These are phyloP conservation scores for Ammodytes marinus DNA, from an alignment of 2,113 vertebrate genomes.

Conservation along the genomic window DNA sequence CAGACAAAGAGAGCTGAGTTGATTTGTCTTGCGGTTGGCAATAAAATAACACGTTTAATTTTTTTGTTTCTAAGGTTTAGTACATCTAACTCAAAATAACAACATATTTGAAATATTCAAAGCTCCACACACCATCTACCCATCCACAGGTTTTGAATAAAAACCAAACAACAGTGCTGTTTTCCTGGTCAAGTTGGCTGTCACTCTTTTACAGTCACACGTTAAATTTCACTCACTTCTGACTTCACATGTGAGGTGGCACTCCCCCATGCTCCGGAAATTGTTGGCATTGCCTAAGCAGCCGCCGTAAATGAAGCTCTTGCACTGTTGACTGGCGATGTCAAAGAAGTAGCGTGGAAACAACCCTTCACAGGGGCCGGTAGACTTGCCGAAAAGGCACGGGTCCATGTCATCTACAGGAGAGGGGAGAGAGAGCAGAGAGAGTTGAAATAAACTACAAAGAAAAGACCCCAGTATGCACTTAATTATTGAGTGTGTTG, in stretches of 20 bases:
- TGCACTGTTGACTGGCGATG: conserved; percentile 82
- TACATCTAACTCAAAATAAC: not conserved
- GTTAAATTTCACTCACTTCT: conserved; percentile 77
- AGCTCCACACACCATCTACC: not conserved
- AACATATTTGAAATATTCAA: not conserved
- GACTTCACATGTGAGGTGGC: conserved; percentile 84
- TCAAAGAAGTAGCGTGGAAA: conserved; percentile 90
- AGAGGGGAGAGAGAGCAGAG: conserved; percentile 5
- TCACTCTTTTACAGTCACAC: not conserved
- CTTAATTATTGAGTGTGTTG: not conserved
- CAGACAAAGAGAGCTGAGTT: not conserved
- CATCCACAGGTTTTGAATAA: not conserved
- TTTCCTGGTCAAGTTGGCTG: not conserved
- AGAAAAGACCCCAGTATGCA: not conserved
- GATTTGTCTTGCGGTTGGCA: not conserved
- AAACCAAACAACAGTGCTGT: not conserved
- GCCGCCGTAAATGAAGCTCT: conserved; percentile 91
- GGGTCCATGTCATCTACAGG: conserved; percentile 87
- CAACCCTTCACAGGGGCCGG: conserved; percentile 90
- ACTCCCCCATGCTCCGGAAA: conserved; percentile 86
- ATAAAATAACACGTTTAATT: not conserved
- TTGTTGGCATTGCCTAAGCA: conserved; percentile 96
- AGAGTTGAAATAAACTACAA: no score
- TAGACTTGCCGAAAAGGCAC: conserved; percentile 88
- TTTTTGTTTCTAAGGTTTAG: not conserved